A percentile compares a stretch with the other conserved stretches of the same genome.
These are phyloP conservation scores for Zootoca vivipara DNA, from an alignment of 2,113 vertebrate genomes.

Conservation along the genomic window DNA sequence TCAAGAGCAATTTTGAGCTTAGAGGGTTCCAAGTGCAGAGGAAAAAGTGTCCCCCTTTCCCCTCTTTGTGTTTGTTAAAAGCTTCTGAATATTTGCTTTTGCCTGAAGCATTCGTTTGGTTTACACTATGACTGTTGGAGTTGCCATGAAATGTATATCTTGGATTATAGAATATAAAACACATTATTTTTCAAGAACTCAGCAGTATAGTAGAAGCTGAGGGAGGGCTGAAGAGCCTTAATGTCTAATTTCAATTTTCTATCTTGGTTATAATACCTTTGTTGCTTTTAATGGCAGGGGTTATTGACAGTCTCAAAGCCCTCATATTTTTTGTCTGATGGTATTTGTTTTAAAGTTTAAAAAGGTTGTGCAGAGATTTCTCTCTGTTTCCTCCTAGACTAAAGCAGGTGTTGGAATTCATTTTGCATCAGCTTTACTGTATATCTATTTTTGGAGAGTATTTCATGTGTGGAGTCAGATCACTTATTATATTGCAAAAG, in stretches of 20 bases:
- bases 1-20: conserved; percentile 41
- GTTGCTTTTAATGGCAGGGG: background rate
- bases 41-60: background rate
- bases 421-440: background rate
- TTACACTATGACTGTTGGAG: conserved; percentile 23
- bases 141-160: conserved; percentile 26
- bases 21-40: conserved; percentile 6
- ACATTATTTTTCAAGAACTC: background rate
- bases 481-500: background rate
- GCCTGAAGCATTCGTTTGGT: conserved; percentile 12
- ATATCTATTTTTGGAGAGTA: background rate
- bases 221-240: background rate
- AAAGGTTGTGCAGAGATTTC: background rate
- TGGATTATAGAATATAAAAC: conserved; percentile 20
- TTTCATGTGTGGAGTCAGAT: background rate
- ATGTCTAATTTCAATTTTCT: background rate
- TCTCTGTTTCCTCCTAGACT: too few species aligned
- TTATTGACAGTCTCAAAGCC: background rate
- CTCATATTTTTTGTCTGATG: background rate
- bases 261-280: background rate
- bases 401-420: background rate
- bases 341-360: background rate
- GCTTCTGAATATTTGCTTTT: conserved; percentile 38
- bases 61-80: conserved; percentile 34
- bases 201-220: background rate